These are phyloP conservation scores for Eulithis testata DNA, from an alignment of 2,888 invertebrate genomes.

Conservation along the genomic window DNA sequence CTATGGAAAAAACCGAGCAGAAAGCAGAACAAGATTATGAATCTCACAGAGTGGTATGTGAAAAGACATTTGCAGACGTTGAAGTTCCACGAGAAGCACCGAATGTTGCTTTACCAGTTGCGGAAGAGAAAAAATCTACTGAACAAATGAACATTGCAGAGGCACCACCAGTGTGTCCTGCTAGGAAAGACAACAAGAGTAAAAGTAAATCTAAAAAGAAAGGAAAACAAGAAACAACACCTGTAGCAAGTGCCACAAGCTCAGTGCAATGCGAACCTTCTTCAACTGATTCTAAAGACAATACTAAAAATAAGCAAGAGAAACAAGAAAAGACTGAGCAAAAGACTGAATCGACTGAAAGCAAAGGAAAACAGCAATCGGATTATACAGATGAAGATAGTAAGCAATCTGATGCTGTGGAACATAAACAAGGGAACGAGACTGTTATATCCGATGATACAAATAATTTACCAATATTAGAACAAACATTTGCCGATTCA, in stretches of 20 bases:
- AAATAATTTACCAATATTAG: constrained; percentile 21
- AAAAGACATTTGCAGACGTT: constrained; percentile 28
- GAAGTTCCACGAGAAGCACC: constrained; percentile 14
- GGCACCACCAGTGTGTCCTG: constrained; percentile 55
- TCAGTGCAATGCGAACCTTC: constrained; percentile 18
- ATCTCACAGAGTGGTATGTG: constrained; percentile 30
- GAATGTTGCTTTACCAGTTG: constrained; percentile 19
- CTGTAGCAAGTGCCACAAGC: constrained; percentile 31
- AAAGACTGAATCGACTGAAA: constrained; percentile 48
- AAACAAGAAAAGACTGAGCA: constrained; percentile 54
- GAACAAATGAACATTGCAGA: constrained; percentile 31
- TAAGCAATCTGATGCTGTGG: constrained; percentile 53
- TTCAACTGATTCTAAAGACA: constrained; percentile 41
- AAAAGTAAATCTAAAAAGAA: constrained; percentile 72
- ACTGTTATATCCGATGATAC: constrained; percentile 23
- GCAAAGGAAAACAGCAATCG: constrained; percentile 43
- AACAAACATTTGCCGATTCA: constrained; percentile 30
- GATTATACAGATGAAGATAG: constrained; percentile 56
- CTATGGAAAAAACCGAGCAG: constrained; percentile 65
- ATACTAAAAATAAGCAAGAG: constrained; percentile 43
- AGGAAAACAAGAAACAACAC: constrained; percentile 58
- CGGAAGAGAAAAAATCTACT: constrained; percentile 18
- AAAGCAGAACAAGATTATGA: constrained; percentile 52
- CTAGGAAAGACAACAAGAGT: constrained; percentile 69
- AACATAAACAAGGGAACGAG: constrained; percentile 12